Percentiles rank a stretch among this genome's conserved stretches.
These are phyloP conservation scores for Prionailurus bengalensis DNA, from an alignment of 2,113 vertebrate species.

Conservation along the genomic window DNA sequence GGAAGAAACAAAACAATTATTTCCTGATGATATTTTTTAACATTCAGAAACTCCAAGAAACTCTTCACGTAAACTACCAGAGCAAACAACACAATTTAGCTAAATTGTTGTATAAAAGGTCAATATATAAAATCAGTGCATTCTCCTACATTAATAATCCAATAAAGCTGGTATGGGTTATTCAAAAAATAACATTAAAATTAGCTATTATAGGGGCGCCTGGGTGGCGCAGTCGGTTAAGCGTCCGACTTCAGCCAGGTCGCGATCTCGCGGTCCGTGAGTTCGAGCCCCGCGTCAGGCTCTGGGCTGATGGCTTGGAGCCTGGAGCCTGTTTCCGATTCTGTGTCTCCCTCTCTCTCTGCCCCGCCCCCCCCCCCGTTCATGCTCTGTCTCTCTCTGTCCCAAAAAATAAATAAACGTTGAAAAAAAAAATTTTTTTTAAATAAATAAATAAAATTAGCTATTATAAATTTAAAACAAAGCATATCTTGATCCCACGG, in stretches of 20 bases:
- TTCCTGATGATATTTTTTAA: conserved; percentile 17
- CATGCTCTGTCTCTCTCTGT: too few species aligned
- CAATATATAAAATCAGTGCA: conserved; percentile 21
- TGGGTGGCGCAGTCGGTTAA: too few species aligned
- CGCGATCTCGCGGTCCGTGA: too few species aligned
- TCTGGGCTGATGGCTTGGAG: too few species aligned
- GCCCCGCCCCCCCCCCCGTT: too few species aligned
- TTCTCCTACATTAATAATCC: conserved; percentile 1
- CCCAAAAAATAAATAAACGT: too few species aligned
- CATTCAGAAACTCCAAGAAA: conserved; percentile 38
- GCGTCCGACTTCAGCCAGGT: too few species aligned
- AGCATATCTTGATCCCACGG: background rate
- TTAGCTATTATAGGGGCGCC: background rate
- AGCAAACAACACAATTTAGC: background rate
- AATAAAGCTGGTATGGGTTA: background rate
- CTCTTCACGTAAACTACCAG: conserved; percentile 12
- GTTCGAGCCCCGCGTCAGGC: too few species aligned
- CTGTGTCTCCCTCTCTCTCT: too few species aligned
- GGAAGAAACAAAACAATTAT: conserved; percentile 44
- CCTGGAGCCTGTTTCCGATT: too few species aligned
- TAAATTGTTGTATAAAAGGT: background rate
- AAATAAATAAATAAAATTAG: background rate
- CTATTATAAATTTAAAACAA: conserved; percentile 42
- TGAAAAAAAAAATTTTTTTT: too few species aligned
- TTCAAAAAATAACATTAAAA: background rate